Evolutionary conservation across 2,888 invertebrate genomes (phyloP), one percentile per base, ranked within the genome.

Genomic region (Ichneumoninae sp.): DNA sequence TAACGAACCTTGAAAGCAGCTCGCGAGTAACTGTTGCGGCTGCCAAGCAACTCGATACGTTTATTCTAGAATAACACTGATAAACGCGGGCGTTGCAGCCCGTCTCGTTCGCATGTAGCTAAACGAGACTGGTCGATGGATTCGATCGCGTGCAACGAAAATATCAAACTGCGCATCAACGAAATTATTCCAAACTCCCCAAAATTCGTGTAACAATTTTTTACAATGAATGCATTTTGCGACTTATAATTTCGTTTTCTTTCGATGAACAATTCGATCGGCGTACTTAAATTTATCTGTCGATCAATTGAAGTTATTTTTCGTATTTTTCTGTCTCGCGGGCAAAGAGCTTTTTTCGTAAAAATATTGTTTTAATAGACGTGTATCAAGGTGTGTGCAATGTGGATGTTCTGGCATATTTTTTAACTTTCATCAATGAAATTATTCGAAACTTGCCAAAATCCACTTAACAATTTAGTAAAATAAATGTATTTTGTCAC

Each of bases 31-130:
- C 40, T 44, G 22, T 33, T 50, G 47, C 77, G 68, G 52, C 77
- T 52, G 40, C 69, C 63, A 74, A 60, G 87, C 80, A 87, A 87
- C 19, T 22, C 26, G 85, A 87, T 87, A 85, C 33, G 30, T 22
- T 30, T 13, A 65, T 54, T 86, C 80, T 86, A 86, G 68, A 83
- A 60, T 85, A 68, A 85, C 80, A 85, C 65, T 77, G 87, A 87
- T 86, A 87, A 86, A 33, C 26, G 33, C 26, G 36, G 19, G 74
- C 74, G 44, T 63, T 74, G 74, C n/a, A 80, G 44, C 30, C 16
- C 26, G 16, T 1, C 63, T 33, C 33, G 33, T 63, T n/a, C 63
- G 30, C 16, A 26, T 33, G 30, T n/a, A 63, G 33, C 33, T 16
- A 33, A 33, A 30, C 63, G 30, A 30, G 30, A 63, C 63, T n/a